Conservation (phyloP, 2,888 invertebrate genomes). For the Volucella inflata region DNA sequence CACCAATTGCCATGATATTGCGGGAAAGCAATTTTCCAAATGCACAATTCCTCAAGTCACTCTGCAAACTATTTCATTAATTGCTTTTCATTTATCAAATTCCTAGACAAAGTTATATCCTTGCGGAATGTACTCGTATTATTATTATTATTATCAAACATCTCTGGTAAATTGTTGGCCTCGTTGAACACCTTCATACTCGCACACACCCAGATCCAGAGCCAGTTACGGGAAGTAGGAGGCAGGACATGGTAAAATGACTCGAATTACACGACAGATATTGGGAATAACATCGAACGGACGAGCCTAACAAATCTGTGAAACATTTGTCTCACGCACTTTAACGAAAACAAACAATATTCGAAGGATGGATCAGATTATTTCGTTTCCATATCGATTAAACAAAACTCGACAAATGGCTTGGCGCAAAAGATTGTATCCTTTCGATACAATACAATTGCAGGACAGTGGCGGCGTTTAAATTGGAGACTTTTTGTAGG, state of each 20-base stretch:
- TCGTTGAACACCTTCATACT: too few species aligned
- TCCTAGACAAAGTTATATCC: conserved; percentile 35
- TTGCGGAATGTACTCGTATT: background rate
- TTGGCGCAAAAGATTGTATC: conserved; percentile 22
- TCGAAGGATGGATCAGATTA: conserved; percentile 43
- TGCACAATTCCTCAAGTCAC: conserved; percentile 1
- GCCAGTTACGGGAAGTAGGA: too few species aligned
- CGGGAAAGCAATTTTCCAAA: conserved; percentile 17
- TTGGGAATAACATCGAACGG: conserved; percentile 59
- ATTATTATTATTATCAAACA: conserved; percentile 22
- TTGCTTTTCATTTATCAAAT: conserved; percentile 49
- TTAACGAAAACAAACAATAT: conserved; percentile 21
- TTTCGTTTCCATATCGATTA: conserved; percentile 66
- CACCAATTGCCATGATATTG: background rate
- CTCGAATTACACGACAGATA: conserved; percentile 40
- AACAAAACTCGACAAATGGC: conserved; percentile 65
- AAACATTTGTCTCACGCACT: conserved; percentile 65
- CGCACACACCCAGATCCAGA: too few species aligned
- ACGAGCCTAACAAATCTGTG: conserved; percentile 44
- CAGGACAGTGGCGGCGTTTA: conserved; percentile 37
- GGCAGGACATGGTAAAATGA: conserved; percentile 6
- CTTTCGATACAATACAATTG: background rate
- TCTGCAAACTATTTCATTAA: conserved; percentile 19
- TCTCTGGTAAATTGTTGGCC: conserved; percentile 17
- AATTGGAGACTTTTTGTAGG: background rate